Evolutionary conservation across 2,797 vertebrate genomes (phyloP).

Genomic region (Acipenser oxyrinchus): DNA sequence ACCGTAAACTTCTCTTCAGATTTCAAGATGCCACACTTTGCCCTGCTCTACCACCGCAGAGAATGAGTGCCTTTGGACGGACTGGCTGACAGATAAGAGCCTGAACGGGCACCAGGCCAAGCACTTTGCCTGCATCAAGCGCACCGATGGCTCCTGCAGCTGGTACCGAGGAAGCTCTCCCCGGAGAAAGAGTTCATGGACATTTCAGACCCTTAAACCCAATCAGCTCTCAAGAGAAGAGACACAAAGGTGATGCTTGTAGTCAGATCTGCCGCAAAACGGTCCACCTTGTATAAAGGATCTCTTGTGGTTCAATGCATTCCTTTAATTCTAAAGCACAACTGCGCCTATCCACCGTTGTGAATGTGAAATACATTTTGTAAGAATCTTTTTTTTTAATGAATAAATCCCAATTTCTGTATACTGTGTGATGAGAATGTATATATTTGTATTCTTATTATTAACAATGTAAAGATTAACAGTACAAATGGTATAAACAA

Average conservation of each 20-base stretch:
- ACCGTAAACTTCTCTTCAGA: constrained; percentile 50
- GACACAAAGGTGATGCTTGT: constrained; percentile 20
- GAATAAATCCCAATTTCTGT: constrained; percentile 10
- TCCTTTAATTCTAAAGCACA: constrained; percentile 13
- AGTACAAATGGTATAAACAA: constrained; percentile 18
- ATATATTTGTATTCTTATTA: constrained; percentile 41
- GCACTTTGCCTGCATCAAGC: constrained; percentile 78
- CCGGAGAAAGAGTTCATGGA: constrained; percentile 78
- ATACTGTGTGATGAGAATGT: constrained; percentile 37
- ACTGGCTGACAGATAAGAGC: constrained; percentile 75
- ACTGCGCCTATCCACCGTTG: constrained; percentile 16
- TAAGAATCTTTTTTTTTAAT: too few species aligned
- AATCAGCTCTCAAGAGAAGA: constrained; percentile 19
- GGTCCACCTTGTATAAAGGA: constrained; percentile 18
- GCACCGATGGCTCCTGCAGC: constrained; percentile 72
- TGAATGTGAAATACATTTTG: constrained; percentile 23
- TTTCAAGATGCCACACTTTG: constrained; percentile 73
- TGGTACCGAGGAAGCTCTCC: constrained; percentile 75
- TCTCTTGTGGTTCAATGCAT: constrained; percentile 15
- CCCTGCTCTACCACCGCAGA: constrained; percentile 64
- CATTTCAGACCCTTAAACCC: constrained; percentile 71
- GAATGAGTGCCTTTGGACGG: constrained; percentile 84
- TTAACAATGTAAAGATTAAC: constrained; percentile 51
- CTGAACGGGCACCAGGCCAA: constrained; percentile 75
- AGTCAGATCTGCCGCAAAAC: constrained; percentile 4